Evolutionary conservation across 1,140 invertebrate genomes (phyloP).

Genomic region (Cherax quadricarinatus): DNA sequence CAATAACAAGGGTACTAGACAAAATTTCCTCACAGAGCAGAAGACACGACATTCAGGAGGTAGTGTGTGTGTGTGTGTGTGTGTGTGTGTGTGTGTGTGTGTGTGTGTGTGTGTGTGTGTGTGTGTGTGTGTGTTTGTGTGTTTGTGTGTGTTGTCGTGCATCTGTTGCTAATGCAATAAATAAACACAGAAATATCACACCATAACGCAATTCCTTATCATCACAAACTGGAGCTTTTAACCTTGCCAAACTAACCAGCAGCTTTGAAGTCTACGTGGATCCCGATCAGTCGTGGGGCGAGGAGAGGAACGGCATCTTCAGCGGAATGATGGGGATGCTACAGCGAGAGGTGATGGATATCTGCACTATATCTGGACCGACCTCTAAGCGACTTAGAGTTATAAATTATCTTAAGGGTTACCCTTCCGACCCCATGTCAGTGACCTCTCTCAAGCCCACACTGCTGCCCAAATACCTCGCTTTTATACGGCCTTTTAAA

Average conservation of each 20-base stretch:
- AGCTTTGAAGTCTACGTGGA: neutral
- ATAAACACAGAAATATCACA: neutral
- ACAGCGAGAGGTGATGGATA: neutral
- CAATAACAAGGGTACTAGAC: too few species aligned
- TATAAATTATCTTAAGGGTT: neutral
- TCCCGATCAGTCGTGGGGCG: neutral
- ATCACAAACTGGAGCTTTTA: neutral
- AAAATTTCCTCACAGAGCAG: too few species aligned
- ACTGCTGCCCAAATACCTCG: neutral
- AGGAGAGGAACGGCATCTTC: neutral
- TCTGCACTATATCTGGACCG: neutral
- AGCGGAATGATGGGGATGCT: constrained; percentile 12
- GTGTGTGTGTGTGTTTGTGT: too few species aligned
- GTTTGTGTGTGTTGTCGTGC: too few species aligned
- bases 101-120: too few species aligned
- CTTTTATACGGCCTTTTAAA: neutral
- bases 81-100: too few species aligned
- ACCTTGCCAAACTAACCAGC: neutral
- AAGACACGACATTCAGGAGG: too few species aligned
- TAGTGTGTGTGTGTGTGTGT: too few species aligned
- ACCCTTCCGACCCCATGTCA: neutral
- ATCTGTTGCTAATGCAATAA: neutral
- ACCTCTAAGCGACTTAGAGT: neutral
- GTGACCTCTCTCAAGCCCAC: neutral
- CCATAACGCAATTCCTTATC: neutral